Percentiles rank a stretch among this genome's conserved stretches.
Evolutionary conservation across 2,797 vertebrate species (phyloP).

Genomic region (Enteromius fasciolatus): DNA sequence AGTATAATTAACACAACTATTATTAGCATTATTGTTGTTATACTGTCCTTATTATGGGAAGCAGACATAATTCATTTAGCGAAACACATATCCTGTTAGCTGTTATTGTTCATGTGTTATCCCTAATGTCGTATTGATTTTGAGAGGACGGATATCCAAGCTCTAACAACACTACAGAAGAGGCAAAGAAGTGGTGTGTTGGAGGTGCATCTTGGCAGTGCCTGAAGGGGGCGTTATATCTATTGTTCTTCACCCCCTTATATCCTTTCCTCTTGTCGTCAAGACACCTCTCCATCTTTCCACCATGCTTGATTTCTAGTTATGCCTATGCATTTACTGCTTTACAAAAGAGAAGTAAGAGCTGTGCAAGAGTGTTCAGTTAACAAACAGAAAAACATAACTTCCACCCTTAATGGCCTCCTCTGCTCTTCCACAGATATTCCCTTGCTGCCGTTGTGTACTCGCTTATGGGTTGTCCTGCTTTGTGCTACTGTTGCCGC

Average conservation of each 20-base stretch:
- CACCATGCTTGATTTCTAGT: conserved; percentile 66
- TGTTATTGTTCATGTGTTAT: conserved; percentile 76
- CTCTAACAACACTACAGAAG: conserved; percentile 79
- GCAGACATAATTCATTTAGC: conserved; percentile 75
- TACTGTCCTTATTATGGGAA: conserved; percentile 78
- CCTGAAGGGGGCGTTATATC: conserved; percentile 62
- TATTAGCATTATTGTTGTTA: conserved; percentile 70
- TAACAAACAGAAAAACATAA: conserved; percentile 63
- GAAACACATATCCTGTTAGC: conserved; percentile 80
- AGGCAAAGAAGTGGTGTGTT: conserved; percentile 72
- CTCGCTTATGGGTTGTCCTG: conserved; percentile 79
- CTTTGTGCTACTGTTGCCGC: conserved; percentile 69
- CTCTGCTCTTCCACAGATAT: conserved; percentile 67
- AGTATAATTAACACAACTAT: conserved; percentile 49
- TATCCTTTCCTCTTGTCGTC: conserved; percentile 62
- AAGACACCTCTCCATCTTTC: conserved; percentile 60
- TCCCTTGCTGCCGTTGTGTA: conserved; percentile 62
- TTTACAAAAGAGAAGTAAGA: conserved; percentile 73
- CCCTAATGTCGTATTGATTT: conserved; percentile 76
- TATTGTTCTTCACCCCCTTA: conserved; percentile 63
- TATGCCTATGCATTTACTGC: conserved; percentile 73
- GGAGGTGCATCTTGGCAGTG: conserved; percentile 68
- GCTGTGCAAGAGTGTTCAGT: conserved; percentile 72
- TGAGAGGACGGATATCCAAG: conserved; percentile 79
- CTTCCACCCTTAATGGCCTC: conserved; percentile 65